Base-by-base conservation (phyloP, 2,888 invertebrate genomes). In the Drosophila yooni region DNA sequence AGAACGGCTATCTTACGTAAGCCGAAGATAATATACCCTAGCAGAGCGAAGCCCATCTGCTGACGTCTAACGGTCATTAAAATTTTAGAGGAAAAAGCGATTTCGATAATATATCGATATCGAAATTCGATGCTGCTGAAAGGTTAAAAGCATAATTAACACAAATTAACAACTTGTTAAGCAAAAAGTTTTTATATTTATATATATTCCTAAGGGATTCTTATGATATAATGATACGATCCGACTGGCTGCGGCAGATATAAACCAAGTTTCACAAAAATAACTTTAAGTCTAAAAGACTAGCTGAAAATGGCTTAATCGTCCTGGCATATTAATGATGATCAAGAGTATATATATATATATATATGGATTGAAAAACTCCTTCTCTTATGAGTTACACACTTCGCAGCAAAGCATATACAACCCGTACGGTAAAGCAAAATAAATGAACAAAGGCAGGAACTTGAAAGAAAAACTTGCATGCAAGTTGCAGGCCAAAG, bases 401-500 rank as follows among this genome's bases (percentile, higher is more conserved):
- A 43, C 43, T 8, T 48, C 8, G 15, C 27, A 18, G 1, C 50
- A 27, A 50, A 18, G 18, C 21, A 10, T 56, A 31, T 29, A 29
- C n/a, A 29, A 18, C 57, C 18, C 43, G 15, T 31, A 1, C 21
- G 43, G 5, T 10, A 43, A 31, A 6, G 43, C 4, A 21, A 38
- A 21, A 43, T 15, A 40, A 13, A 31, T 40, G 43, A 21, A 43
- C 29, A 18, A 34, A 18, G 25, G 27, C 48, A 60, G 57, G 56
- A 84, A 76, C 67, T 79, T 87, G 74, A 56, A 80, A 80, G 73
- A 72, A 68, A 70, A 70, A 83, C 73, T 83, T 83, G 74, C 74
- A 80, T 83, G 73, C 81, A 80, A 80, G 48, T 76, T 79, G 76
- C 80, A 76, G 56, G 70, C 70, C 60, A 81, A 82, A 73, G 67